Percentiles rank a stretch among this genome's conserved stretches.
phyloP scores from a whole-genome alignment of 2,113 vertebrate genomes.

The Anoplopoma fimbria region DNA sequence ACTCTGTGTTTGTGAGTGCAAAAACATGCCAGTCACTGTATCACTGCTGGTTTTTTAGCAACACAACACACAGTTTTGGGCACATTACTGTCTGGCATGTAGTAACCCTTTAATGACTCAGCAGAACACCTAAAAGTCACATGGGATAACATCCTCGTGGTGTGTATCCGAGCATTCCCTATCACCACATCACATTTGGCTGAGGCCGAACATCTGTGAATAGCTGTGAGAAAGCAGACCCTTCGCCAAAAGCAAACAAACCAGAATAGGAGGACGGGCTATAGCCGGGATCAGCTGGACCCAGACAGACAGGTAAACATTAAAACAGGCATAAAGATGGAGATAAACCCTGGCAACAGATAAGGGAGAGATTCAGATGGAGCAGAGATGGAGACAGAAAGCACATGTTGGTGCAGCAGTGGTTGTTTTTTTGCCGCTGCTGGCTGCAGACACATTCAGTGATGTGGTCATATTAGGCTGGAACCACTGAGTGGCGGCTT shows the following conservation, averaged over 20 bases:
- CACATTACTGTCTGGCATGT: background rate
- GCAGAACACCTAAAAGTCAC: background rate
- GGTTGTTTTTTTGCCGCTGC: conserved; percentile 38
- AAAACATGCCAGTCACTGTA: background rate
- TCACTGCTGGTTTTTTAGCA: background rate
- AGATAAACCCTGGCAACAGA: conserved; percentile 44
- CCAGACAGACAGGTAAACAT: conserved; percentile 73
- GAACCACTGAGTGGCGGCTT: conserved; percentile 7
- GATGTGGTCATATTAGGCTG: conserved; percentile 48
- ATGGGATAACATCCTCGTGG: conserved; percentile 22
- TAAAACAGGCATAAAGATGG: conserved; percentile 38
- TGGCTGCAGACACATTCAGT: conserved; percentile 20
- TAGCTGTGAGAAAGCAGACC: conserved; percentile 44
- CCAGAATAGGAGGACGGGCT: conserved; percentile 32
- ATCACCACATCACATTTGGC: conserved; percentile 33
- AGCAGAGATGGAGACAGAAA: conserved; percentile 2
- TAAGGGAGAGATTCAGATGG: conserved; percentile 1
- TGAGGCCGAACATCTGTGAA: conserved; percentile 36
- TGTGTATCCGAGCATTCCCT: too few species aligned
- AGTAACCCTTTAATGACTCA: background rate
- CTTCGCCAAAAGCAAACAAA: conserved; percentile 69
- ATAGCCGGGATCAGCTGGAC: conserved; percentile 19
- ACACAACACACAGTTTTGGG: background rate
- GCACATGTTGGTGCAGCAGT: background rate
- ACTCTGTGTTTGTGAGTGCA: background rate